These are phyloP conservation scores for Puffinus mauretanicus DNA, from an alignment of 2,113 vertebrate species.

Conservation along the genomic window DNA sequence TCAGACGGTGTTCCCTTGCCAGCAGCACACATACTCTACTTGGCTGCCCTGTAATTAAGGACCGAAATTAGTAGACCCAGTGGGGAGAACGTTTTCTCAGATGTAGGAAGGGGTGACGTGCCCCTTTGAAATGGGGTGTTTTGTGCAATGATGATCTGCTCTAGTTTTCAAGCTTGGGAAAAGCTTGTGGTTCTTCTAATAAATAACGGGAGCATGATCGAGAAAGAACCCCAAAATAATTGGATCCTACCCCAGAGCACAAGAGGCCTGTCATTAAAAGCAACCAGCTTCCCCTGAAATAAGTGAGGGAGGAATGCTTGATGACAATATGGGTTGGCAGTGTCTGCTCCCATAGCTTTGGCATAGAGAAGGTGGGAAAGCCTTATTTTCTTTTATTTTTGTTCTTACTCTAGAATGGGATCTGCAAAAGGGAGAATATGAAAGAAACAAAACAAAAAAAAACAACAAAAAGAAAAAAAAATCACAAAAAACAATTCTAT, in stretches of 20 bases:
- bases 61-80: constrained; percentile 38
- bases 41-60: constrained; percentile 98
- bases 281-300: constrained; percentile 69
- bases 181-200: constrained; percentile 77
- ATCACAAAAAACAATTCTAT: constrained; percentile 19
- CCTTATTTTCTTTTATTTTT: constrained; percentile 59
- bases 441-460: constrained; percentile 22
- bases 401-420: constrained; percentile 55
- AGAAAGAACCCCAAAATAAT: constrained; percentile 58
- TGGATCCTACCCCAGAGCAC: constrained; percentile 75
- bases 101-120: neutral
- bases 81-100: constrained; percentile 35
- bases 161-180: constrained; percentile 75
- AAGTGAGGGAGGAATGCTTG: constrained; percentile 62
- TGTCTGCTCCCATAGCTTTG: constrained; percentile 79
- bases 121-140: constrained; percentile 69
- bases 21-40: constrained; percentile 93
- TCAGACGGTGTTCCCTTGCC: constrained; percentile 95
- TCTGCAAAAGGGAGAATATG: constrained; percentile 64
- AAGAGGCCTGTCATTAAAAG: constrained; percentile 75
- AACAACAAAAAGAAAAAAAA: neutral
- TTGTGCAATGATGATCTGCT: constrained; percentile 78
- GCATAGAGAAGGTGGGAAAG: constrained; percentile 64
- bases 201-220: constrained; percentile 68
- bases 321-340: constrained; percentile 81